Percentiles rank a stretch among this genome's conserved stretches.
Evolutionary conservation across 2,888 invertebrate genomes (phyloP).

Genomic region (Mylabris sibirica): DNA sequence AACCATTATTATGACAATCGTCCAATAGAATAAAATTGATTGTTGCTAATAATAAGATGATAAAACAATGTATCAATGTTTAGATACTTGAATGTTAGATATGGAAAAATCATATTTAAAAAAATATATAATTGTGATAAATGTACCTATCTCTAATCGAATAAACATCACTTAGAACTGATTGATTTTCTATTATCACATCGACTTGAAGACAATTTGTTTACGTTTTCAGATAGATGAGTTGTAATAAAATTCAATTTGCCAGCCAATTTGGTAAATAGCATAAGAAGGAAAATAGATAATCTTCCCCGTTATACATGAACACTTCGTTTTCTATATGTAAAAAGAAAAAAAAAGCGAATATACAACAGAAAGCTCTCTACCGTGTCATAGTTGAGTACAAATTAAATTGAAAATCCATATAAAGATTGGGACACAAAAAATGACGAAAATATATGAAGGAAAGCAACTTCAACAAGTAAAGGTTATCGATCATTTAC

Average conservation of each 20-base stretch:
- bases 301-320: no score
- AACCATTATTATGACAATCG: constrained; percentile 18
- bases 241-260: no score
- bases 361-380: neutral
- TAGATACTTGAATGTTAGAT: constrained; percentile 17
- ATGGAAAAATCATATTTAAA: neutral
- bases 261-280: no score
- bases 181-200: no score
- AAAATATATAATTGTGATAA: constrained; percentile 24
- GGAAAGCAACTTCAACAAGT: no score
- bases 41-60: neutral
- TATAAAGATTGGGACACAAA: neutral
- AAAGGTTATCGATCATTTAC: no score
- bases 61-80: constrained; percentile 15
- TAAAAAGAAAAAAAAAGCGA: neutral
- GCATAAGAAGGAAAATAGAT: no score
- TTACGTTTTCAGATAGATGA: no score
- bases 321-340: no score
- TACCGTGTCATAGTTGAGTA: neutral
- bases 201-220: no score
- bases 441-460: no score
- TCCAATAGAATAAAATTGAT: constrained; percentile 8
- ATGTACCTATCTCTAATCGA: constrained; percentile 24
- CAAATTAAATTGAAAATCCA: neutral
- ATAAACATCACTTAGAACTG: constrained; percentile 20